phyloP scores from a whole-genome alignment of 1,140 invertebrate species.

The Papilio dardanus region DNA sequence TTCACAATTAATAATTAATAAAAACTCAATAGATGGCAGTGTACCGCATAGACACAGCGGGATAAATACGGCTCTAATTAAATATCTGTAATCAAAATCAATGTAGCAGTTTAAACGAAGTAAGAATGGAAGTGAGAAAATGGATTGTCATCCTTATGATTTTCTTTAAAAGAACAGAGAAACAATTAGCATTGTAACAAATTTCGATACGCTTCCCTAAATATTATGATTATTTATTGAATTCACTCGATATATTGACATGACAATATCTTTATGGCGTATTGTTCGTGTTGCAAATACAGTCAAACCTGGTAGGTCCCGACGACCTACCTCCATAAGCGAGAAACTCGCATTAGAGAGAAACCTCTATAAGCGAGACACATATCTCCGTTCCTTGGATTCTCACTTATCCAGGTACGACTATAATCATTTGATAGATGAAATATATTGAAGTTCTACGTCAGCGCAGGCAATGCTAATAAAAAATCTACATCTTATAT shows the following conservation, averaged over 20 bases:
- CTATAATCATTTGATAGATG: no score
- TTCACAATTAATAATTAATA: not conserved
- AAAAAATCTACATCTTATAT: not conserved
- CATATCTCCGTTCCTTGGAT: no score
- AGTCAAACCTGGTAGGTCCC: no score
- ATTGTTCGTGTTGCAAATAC: slow-evolving; percentile 1
- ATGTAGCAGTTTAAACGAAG: not conserved
- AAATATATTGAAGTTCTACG: not conserved
- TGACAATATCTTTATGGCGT: slow-evolving; percentile 4
- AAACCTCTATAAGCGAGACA: no score
- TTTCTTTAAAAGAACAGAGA: not conserved
- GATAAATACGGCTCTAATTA: no score
- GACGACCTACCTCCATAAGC: no score
- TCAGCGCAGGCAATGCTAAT: not conserved
- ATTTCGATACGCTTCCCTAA: not conserved
- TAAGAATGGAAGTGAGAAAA: not conserved
- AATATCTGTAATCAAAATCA: no score
- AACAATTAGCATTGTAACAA: not conserved
- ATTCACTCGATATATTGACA: not conserved
- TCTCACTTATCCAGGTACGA: no score
- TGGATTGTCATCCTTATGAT: not conserved
- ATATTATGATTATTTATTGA: slow-evolving; percentile 4
- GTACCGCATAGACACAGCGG: no score
- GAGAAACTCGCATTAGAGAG: no score
- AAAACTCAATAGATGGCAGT: no score